A percentile compares a stretch with the other conserved stretches of the same genome.
phyloP scores from a whole-genome alignment of 2,797 vertebrate genomes.

The Neoniphon sammara region DNA sequence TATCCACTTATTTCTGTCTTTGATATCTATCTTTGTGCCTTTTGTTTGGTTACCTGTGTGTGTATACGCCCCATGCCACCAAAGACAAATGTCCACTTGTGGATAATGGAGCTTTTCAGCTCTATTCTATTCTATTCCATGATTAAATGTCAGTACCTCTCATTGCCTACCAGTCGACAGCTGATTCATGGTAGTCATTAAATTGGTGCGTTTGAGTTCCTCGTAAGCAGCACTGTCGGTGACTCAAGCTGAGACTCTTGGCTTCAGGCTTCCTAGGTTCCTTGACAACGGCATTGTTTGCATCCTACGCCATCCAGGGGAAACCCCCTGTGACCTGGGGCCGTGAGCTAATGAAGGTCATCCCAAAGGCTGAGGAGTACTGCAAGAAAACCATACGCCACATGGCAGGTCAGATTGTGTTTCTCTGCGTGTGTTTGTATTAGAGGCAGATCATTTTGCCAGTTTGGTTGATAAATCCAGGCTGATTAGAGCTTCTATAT shows the following conservation, averaged over 20 bases:
- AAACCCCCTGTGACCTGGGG: slow-evolving; percentile 92
- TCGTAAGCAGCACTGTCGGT: background rate
- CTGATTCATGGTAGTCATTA: background rate
- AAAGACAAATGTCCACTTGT: no score
- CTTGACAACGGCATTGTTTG: slow-evolving; percentile 93
- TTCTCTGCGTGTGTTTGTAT: slow-evolving; percentile 3
- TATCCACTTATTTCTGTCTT: no score
- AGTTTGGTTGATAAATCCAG: background rate
- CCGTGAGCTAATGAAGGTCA: slow-evolving; percentile 90
- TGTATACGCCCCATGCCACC: no score
- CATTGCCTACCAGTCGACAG: background rate
- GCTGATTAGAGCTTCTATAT: background rate
- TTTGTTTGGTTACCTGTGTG: no score
- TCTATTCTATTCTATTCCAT: no score
- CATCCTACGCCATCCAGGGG: slow-evolving; percentile 92
- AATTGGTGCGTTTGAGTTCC: background rate
- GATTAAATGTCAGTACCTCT: slow-evolving; percentile 3
- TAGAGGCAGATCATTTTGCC: background rate
- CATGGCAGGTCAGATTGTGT: slow-evolving; percentile 87
- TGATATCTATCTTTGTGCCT: no score
- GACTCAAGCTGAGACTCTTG: slow-evolving; percentile 19
- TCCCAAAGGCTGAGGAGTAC: slow-evolving; percentile 92
- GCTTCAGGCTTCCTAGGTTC: slow-evolving; percentile 94
- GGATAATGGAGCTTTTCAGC: no score
- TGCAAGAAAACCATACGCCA: slow-evolving; percentile 96